phyloP scores from a whole-genome alignment of 35 echinoderm and acorn worm species.

The Eucidaris tribuloides region DNA sequence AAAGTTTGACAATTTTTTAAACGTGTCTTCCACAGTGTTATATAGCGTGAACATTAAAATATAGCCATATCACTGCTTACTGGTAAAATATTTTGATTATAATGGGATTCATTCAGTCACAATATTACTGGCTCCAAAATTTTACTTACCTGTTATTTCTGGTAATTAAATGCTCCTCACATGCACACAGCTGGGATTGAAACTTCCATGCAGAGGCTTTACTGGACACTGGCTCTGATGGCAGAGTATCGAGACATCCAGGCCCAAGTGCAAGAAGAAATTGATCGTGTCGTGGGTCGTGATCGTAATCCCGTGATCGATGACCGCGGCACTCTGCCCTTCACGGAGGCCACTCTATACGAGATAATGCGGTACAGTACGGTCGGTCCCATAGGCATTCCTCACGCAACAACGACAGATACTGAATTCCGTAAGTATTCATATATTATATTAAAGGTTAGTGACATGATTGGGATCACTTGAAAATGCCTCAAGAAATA shows the following conservation, averaged over 20 bases:
- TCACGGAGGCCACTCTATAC: constrained; percentile 43
- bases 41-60: too few relatives aligned
- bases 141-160: too few relatives aligned
- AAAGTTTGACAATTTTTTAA: too few relatives aligned
- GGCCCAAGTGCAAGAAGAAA: constrained; percentile 47
- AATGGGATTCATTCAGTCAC: too few relatives aligned
- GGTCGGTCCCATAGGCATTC: constrained; percentile 27
- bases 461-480: too few relatives aligned
- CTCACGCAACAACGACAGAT: constrained; percentile 46
- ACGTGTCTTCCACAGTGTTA: too few relatives aligned
- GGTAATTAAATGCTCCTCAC: too few relatives aligned
- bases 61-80: too few relatives aligned
- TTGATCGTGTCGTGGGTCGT: constrained; percentile 65
- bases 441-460: too few relatives aligned
- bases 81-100: too few relatives aligned
- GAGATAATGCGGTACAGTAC: constrained; percentile 57
- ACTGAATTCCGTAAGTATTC: constrained; percentile 40
- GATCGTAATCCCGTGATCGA: constrained; percentile 15
- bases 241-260: constrained; percentile 63
- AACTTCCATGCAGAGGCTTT: constrained; percentile 31
- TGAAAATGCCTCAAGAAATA: too few relatives aligned
- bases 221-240: constrained; percentile 55
- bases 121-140: too few relatives aligned
- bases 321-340: constrained; percentile 50
- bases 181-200: constrained; percentile 46